Conservation (phyloP, 2,797 vertebrate genomes). For the Paguma larvata region DNA sequence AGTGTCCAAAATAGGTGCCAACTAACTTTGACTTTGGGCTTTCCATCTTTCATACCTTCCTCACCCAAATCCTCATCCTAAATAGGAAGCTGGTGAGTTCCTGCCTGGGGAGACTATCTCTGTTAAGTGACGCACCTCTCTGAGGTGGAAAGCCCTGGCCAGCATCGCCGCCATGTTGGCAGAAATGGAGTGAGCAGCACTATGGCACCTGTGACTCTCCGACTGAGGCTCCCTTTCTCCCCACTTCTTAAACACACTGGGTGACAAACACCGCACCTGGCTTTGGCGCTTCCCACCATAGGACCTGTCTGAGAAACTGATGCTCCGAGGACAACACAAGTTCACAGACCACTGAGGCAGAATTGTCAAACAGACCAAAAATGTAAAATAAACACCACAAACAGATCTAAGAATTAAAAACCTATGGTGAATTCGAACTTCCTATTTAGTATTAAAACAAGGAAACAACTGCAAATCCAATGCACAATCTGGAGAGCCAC, state of each 20-base stretch:
- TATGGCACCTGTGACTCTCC: rapidly evolving
- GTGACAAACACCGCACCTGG: neutral
- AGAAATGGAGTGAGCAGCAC: neutral
- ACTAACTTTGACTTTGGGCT: neutral
- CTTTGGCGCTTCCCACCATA: neutral
- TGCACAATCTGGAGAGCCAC: rapidly evolving
- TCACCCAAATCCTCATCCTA: neutral
- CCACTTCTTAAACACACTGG: neutral
- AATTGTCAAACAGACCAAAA: neutral
- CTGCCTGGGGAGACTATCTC: neutral
- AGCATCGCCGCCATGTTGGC: too few relatives aligned
- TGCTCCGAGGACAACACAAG: neutral
- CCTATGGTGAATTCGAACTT: neutral
- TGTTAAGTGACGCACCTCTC: neutral
- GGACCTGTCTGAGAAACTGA: neutral
- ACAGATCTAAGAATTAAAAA: neutral
- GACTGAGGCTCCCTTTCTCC: neutral
- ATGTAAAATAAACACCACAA: neutral
- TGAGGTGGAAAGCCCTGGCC: neutral
- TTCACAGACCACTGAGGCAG: neutral
- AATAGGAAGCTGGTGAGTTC: neutral
- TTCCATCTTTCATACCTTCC: neutral
- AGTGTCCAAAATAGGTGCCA: neutral
- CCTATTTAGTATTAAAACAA: neutral
- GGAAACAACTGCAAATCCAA: neutral